These are phyloP conservation scores for Mionectes olivaceus DNA, from an alignment of 2,797 vertebrate genomes.

Conservation along the genomic window DNA sequence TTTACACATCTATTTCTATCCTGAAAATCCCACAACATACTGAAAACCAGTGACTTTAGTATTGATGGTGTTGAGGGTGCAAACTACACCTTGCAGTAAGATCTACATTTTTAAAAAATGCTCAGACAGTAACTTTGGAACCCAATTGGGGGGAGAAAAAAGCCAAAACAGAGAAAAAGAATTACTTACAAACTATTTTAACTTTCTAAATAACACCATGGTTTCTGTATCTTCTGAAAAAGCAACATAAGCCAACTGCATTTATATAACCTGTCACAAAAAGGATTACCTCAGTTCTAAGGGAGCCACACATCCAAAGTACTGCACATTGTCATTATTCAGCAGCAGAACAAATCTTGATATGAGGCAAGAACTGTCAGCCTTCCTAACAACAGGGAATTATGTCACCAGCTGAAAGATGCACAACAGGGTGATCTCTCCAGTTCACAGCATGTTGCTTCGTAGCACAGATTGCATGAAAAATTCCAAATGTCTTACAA, in stretches of 20 bases:
- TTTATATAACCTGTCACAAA: neutral
- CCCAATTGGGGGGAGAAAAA: fast-evolving
- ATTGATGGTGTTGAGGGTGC: neutral
- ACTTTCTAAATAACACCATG: neutral
- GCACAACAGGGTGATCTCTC: neutral
- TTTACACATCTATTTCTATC: neutral
- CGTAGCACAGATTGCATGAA: neutral
- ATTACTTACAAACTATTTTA: neutral
- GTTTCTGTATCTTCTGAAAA: neutral
- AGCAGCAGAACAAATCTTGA: conserved; percentile 1
- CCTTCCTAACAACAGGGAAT: neutral
- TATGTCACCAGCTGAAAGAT: neutral
- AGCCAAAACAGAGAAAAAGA: neutral
- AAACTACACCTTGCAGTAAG: neutral
- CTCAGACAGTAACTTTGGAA: neutral
- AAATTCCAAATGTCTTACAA: neutral
- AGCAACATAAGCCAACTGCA: neutral
- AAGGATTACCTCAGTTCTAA: neutral
- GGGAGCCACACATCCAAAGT: neutral
- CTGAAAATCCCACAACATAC: neutral
- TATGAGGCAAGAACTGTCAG: neutral
- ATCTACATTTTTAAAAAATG: neutral
- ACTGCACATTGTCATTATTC: neutral
- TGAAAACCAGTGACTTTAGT: neutral
- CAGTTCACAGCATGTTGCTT: neutral